These are phyloP conservation scores for Pteronura brasiliensis DNA, from an alignment of 2,113 vertebrate genomes.

Conservation along the genomic window DNA sequence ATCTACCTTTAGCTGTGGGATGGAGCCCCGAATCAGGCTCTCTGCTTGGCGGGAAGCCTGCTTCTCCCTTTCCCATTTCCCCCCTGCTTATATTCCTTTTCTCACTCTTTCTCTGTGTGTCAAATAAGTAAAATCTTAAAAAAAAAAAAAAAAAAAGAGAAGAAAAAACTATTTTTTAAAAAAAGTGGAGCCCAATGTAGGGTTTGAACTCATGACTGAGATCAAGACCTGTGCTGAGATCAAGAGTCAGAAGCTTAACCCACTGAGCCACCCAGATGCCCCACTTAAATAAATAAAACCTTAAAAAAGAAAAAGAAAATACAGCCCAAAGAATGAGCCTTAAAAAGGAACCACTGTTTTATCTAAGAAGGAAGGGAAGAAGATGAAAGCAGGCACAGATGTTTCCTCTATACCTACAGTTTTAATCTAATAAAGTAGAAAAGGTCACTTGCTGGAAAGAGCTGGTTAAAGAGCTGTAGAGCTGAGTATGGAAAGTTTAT, in stretches of 20 bases:
- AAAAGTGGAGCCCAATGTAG: background rate
- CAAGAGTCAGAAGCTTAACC: too few relatives aligned
- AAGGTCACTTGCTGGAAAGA: background rate
- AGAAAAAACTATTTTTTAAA: too few relatives aligned
- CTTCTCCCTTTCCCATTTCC: too few relatives aligned
- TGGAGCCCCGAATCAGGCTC: too few relatives aligned
- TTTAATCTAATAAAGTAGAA: background rate
- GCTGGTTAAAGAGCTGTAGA: background rate
- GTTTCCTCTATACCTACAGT: background rate
- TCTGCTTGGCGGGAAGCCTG: too few relatives aligned
- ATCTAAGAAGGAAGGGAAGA: background rate
- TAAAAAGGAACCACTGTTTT: background rate
- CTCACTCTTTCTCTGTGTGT: too few relatives aligned
- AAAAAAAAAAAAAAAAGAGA: too few relatives aligned
- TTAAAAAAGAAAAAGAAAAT: background rate
- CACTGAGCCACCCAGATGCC: too few relatives aligned
- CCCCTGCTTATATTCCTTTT: too few relatives aligned
- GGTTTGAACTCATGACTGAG: background rate
- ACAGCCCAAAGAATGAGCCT: background rate
- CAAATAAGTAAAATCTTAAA: too few relatives aligned
- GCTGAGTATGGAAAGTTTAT: background rate
- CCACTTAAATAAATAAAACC: background rate
- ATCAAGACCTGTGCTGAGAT: too few relatives aligned
- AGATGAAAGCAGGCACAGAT: background rate
- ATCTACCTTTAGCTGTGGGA: too few relatives aligned